Base-by-base conservation (phyloP, 1,140 invertebrate species). In the Caligus rogercresseyi region DNA sequence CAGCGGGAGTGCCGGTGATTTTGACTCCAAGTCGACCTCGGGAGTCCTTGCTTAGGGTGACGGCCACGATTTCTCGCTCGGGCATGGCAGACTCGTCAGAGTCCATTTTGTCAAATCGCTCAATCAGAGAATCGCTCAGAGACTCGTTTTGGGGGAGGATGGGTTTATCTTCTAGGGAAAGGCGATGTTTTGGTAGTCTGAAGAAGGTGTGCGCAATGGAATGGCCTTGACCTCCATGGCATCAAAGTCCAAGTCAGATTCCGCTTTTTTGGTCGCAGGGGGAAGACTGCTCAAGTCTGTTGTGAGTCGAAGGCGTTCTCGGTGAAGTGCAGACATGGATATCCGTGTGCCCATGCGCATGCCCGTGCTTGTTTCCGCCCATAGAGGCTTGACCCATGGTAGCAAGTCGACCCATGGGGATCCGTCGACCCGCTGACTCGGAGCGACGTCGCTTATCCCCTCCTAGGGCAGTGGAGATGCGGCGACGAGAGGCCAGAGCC, bases 21-120 rank as follows among this genome's bases (percentile, higher is more conserved):
- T 60, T 60, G 2, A 60, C 7, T 18, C 57, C 57, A 18, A 60
- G 21, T n/a, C 26, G 24, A 31, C 57, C 57, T 60, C 26, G 13
- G 15, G 23, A 18, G 43, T 60, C 57, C 26, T 60, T 60, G n/a
- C 24, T 25, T 2, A 60, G 15, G 15, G 15, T n/a, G 16, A 60
- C 57, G 16, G 26, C 26, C 7, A 60, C 57, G 2, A 60, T 60
- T 25, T 60, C 20, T 26, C 57, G 18, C 51, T 60, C 57, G 15
- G 57, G 57, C 31, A 11, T 7, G 18, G 18, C 14, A n/a, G 24
- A 81, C 65, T 83, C 81, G 1, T 78, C 79, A 71, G 81, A 83
- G 25, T 82, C 82, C 69, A 84, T 76, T 65, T 82, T 81, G 68
- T 84, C 80, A 25, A 86, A 72, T 67, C 81, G 80, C 53, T 83